Conservation (phyloP, 2,888 invertebrate species). For the Fissipunctia ypsillon region DNA sequence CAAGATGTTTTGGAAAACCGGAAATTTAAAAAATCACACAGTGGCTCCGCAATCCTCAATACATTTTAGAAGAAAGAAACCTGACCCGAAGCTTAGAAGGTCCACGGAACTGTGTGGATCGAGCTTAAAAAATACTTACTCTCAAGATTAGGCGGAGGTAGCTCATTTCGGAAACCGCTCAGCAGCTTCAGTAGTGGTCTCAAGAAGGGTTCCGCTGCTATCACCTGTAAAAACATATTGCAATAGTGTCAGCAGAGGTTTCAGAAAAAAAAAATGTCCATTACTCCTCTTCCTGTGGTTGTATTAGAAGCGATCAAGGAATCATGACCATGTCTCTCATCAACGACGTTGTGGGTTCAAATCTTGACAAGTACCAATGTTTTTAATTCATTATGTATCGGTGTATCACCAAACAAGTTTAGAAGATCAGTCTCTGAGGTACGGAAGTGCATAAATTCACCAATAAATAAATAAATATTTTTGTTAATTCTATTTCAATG, state of each 20-base stretch:
- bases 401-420: too few species aligned
- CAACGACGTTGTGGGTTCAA: neutral
- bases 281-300: neutral
- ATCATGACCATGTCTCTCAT: neutral
- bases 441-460: too few species aligned
- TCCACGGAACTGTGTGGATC: too few species aligned
- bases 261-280: neutral
- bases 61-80: neutral
- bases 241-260: neutral
- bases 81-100: neutral
- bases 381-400: too few species aligned
- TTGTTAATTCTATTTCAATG: too few species aligned
- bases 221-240: slow-evolving; percentile 89
- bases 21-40: neutral
- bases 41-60: neutral
- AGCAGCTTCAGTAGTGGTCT: slow-evolving; percentile 96
- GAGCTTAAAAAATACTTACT: slow-evolving; percentile 80
- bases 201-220: slow-evolving; percentile 97
- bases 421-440: too few species aligned
- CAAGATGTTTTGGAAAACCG: neutral
- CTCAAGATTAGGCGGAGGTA: slow-evolving; percentile 95
- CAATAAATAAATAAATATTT: too few species aligned
- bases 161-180: slow-evolving; percentile 94
- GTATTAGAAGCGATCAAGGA: neutral
- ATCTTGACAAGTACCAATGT: neutral